Evolutionary conservation across 2,113 vertebrate genomes (phyloP).

Genomic region (Apeltes quadracus): DNA sequence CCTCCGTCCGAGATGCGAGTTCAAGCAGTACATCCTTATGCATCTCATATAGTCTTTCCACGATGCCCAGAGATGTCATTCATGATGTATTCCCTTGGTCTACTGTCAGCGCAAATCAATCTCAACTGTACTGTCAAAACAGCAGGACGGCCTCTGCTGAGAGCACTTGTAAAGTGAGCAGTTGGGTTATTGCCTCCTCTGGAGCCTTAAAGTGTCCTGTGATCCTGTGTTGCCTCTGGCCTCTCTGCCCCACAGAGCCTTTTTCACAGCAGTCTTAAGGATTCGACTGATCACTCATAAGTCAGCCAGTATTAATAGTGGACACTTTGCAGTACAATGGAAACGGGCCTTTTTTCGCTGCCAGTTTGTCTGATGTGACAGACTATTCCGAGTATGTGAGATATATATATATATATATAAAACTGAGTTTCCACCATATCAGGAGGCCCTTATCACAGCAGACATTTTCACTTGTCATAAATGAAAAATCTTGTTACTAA

Average conservation of each 20-base stretch:
- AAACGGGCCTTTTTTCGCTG: constrained; percentile 1
- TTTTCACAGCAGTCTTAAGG: constrained; percentile 58
- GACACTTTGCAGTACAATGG: constrained; percentile 31
- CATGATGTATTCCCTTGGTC: constrained; percentile 73
- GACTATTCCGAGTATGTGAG: constrained; percentile 1
- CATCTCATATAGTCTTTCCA: constrained; percentile 66
- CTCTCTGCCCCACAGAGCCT: constrained; percentile 50
- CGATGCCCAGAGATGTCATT: constrained; percentile 74
- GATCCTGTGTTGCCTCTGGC: constrained; percentile 66
- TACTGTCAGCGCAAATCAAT: constrained; percentile 74
- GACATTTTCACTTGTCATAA: constrained; percentile 7
- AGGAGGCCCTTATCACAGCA: background rate
- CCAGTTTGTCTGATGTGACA: constrained; percentile 11
- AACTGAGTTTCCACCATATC: background rate
- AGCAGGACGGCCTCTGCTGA: constrained; percentile 73
- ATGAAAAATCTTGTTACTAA: background rate
- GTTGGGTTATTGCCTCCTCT: constrained; percentile 70
- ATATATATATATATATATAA: background rate
- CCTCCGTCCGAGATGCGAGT: constrained; percentile 53
- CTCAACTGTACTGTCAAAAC: constrained; percentile 78
- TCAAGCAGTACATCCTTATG: constrained; percentile 67
- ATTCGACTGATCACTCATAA: constrained; percentile 50
- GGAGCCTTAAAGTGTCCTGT: constrained; percentile 65
- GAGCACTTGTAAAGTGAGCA: constrained; percentile 80
- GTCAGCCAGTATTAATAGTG: constrained; percentile 39